Evolutionary conservation across 2,888 invertebrate species (phyloP), one percentile per base, ranked within the genome.

Genomic region (Iphiclides podalirius): DNA sequence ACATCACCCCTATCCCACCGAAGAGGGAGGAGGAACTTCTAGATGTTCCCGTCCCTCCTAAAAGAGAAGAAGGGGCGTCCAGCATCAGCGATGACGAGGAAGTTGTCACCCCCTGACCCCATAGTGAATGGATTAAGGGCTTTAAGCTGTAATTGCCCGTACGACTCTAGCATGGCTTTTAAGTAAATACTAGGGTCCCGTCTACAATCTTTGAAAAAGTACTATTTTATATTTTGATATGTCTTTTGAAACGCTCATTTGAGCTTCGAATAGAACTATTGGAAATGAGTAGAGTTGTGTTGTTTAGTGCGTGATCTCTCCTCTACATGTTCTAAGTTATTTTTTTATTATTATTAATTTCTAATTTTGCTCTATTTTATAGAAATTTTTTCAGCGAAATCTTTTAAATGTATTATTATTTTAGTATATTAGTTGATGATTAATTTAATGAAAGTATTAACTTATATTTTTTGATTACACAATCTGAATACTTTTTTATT

Each of bases 141-240:
- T n/a, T 13, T n/a, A 35, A 35, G n/a, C 1, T 45, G 9, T 9
- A 31, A 31, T 17, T 7, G 31, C 4, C 16, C 3, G n/a, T n/a
- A n/a, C n/a, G n/a, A n/a, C n/a, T n/a, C n/a, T 41, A n/a, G n/a
- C 41, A n/a, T 14, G 12, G 12, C n/a, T 31, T 41, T 11, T 42
- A 12, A 13, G 13, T 14, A 14, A 28, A n/a, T n/a, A n/a, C n/a
- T n/a, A n/a, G n/a, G n/a, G n/a, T n/a, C n/a, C n/a, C n/a, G n/a
- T n/a, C n/a, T n/a, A n/a, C n/a, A n/a, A n/a, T n/a, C n/a, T 34
- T 17, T 33, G 20, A 47, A 11, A 42, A 34, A 47, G 17, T 35
- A 33, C 33, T 50, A 52, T 50, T 37, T 12, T 9, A 53, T 55
- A 55, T 58, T 55, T 55, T 55, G 48, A 51, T 52, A 58, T 42